Evolutionary conservation across 2,888 invertebrate genomes (phyloP).

Genomic region (Boloria selene): DNA sequence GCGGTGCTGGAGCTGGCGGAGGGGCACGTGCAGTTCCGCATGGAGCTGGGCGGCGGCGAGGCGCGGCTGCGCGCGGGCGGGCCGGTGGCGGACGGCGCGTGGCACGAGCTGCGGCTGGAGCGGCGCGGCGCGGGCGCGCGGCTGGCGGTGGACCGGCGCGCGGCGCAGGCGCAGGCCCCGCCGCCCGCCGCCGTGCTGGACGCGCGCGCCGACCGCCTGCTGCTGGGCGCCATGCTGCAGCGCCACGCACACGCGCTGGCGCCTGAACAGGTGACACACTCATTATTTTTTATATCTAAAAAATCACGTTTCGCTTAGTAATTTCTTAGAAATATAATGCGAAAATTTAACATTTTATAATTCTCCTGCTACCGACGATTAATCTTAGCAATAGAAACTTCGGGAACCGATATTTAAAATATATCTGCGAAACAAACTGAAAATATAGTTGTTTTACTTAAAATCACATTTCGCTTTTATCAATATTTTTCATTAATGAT

Average conservation of each 20-base stretch:
- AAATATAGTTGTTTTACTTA: no score
- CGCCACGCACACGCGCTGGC: slow-evolving; percentile 88
- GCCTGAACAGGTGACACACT: slow-evolving; percentile 60
- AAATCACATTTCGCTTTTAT: not conserved
- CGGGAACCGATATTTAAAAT: no score
- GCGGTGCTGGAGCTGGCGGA: slow-evolving; percentile 92
- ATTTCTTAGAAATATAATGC: not conserved
- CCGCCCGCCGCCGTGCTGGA: slow-evolving; percentile 92
- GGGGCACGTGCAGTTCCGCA: slow-evolving; percentile 93
- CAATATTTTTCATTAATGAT: no score
- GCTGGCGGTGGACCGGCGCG: slow-evolving; percentile 90
- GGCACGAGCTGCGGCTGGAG: slow-evolving; percentile 91
- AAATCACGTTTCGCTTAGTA: not conserved
- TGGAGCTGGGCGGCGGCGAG: slow-evolving; percentile 96
- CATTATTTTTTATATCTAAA: not conserved
- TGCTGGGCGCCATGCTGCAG: slow-evolving; percentile 91
- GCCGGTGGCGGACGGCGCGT: slow-evolving; percentile 77
- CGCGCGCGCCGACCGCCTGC: slow-evolving; percentile 91
- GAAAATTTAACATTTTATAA: no score
- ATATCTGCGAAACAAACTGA: no score
- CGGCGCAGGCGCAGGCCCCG: slow-evolving; percentile 86
- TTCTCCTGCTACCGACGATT: no score
- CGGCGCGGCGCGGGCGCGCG: slow-evolving; percentile 90
- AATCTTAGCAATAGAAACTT: no score
- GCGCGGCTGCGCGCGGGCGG: slow-evolving; percentile 88